Evolutionary conservation across 2,113 vertebrate genomes (phyloP).

Genomic region (Vidua macroura): DNA sequence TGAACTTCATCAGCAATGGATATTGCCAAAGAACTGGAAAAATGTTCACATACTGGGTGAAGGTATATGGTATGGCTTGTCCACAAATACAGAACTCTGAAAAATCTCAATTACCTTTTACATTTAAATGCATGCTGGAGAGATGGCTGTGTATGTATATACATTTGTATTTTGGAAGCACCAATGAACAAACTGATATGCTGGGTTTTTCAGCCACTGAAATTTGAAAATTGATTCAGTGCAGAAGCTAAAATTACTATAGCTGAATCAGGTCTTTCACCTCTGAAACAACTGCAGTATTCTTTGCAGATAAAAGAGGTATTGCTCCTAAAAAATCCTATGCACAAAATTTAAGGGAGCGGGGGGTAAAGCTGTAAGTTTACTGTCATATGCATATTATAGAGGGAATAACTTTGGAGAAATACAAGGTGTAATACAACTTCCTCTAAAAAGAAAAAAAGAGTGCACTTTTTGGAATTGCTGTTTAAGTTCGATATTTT

Average conservation of each 20-base stretch:
- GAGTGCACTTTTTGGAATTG: neutral
- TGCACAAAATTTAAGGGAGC: neutral
- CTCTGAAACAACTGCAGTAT: neutral
- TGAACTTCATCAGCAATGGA: neutral
- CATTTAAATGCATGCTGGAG: neutral
- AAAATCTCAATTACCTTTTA: neutral
- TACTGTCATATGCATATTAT: neutral
- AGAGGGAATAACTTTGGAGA: neutral
- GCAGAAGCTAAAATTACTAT: neutral
- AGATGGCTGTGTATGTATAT: rapidly evolving
- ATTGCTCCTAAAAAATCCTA: neutral
- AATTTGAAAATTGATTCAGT: neutral
- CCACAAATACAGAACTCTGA: neutral
- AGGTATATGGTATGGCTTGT: neutral
- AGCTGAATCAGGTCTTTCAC: neutral
- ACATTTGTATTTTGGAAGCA: neutral
- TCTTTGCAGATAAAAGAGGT: neutral
- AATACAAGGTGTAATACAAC: slow-evolving; percentile 16
- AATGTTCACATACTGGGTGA: neutral
- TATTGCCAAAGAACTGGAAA: neutral
- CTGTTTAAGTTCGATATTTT: slow-evolving; percentile 36
- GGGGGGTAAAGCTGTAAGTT: neutral
- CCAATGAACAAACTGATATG: neutral
- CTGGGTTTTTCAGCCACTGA: neutral
- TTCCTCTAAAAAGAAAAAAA: slow-evolving; percentile 30